phyloP scores from a whole-genome alignment of 2,888 invertebrate genomes.

The Spisula solida region DNA sequence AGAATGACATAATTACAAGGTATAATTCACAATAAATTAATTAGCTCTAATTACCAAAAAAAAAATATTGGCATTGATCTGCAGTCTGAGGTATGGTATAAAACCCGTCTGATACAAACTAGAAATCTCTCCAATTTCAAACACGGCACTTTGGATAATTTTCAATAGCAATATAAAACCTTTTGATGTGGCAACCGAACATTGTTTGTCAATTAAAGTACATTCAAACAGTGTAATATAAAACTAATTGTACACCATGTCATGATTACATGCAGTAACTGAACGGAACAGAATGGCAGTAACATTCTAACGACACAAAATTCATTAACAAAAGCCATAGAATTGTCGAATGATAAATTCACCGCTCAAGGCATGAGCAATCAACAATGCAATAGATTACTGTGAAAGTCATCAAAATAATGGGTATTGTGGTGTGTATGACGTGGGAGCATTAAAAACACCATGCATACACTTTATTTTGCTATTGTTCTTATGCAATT shows the following conservation, averaged over 20 bases:
- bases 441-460: too few relatives aligned
- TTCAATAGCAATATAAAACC: constrained; percentile 3
- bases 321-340: constrained; percentile 3
- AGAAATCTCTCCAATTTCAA: not conserved
- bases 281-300: not conserved
- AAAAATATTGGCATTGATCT: not conserved
- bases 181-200: not conserved
- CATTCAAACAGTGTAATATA: not conserved
- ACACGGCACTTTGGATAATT: not conserved
- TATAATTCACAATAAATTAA: not conserved
- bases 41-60: not conserved
- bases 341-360: not conserved
- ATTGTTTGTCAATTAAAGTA: not conserved
- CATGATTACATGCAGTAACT: not conserved
- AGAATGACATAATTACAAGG: too few relatives aligned
- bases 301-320: not conserved
- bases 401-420: too few relatives aligned
- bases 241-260: not conserved
- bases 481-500: too few relatives aligned
- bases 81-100: not conserved
- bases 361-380: not conserved
- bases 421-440: too few relatives aligned
- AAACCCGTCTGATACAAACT: not conserved
- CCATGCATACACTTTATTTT: too few relatives aligned
- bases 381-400: too few relatives aligned